These are phyloP conservation scores for Philereme transversata DNA, from an alignment of 2,888 invertebrate genomes.

Conservation along the genomic window DNA sequence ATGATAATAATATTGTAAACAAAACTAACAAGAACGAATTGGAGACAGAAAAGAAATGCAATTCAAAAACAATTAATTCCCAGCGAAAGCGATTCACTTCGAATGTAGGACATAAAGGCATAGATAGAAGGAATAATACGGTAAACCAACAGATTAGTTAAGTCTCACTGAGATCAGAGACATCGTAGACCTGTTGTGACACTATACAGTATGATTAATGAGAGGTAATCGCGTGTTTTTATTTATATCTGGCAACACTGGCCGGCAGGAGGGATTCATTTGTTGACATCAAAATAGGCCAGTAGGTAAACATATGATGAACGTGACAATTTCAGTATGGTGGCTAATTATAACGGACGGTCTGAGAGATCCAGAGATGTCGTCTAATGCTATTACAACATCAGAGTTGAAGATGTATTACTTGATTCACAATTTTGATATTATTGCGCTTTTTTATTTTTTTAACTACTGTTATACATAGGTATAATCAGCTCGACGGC, in stretches of 20 bases:
- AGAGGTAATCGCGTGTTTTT: slow-evolving; percentile 69
- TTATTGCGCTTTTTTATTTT: too few species aligned
- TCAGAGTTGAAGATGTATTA: not conserved
- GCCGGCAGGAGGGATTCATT: slow-evolving; percentile 61
- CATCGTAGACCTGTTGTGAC: slow-evolving; percentile 72
- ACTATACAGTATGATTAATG: slow-evolving; percentile 76
- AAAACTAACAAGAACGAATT: not conserved
- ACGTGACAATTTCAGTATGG: slow-evolving; percentile 35
- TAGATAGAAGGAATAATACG: slow-evolving; percentile 13
- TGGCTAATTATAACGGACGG: slow-evolving; percentile 28
- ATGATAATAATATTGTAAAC: too few species aligned
- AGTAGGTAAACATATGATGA: slow-evolving; percentile 50
- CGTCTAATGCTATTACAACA: slow-evolving; percentile 13
- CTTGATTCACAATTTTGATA: not conserved
- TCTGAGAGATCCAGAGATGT: slow-evolving; percentile 1
- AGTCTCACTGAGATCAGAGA: slow-evolving; percentile 65
- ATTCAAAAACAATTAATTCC: slow-evolving; percentile 62
- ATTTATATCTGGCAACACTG: slow-evolving; percentile 62
- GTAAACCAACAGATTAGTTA: slow-evolving; percentile 43
- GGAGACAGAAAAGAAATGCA: slow-evolving; percentile 43
- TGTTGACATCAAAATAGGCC: slow-evolving; percentile 70
- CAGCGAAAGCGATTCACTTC: slow-evolving; percentile 21
- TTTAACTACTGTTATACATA: not conserved
- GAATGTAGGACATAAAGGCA: not conserved
- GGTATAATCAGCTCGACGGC: too few species aligned